A percentile compares a stretch with the other conserved stretches of the same genome.
These are phyloP conservation scores for Trachurus trachurus DNA, from an alignment of 2,797 vertebrate species.

Conservation along the genomic window DNA sequence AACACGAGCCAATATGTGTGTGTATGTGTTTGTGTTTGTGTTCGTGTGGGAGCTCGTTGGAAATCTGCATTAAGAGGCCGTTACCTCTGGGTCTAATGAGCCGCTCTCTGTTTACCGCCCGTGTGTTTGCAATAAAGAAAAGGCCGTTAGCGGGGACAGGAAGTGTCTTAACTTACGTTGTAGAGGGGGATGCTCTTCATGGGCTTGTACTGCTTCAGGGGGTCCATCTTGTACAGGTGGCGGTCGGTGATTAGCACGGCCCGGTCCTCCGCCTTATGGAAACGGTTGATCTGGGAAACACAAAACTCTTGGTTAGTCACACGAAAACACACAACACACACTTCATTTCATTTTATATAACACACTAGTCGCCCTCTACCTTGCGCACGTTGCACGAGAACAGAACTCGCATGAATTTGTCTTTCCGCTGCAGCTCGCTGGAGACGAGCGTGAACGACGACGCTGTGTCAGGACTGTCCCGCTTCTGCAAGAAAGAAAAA, in stretches of 20 bases:
- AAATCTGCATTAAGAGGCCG: background rate
- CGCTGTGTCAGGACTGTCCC: slow-evolving; percentile 88
- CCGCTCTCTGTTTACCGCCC: background rate
- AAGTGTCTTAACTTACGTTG: slow-evolving; percentile 88
- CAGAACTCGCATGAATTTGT: slow-evolving; percentile 98
- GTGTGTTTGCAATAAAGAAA: background rate
- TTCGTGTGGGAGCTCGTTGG: background rate
- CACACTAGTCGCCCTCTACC: slow-evolving; percentile 78
- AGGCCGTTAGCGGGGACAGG: background rate
- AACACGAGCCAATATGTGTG: background rate
- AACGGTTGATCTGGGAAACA: slow-evolving; percentile 93
- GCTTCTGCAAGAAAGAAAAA: slow-evolving; percentile 84
- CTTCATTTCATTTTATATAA: too few species aligned
- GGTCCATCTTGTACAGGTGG: slow-evolving; percentile 99
- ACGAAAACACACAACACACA: slow-evolving; percentile 16
- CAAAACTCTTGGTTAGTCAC: slow-evolving; percentile 63
- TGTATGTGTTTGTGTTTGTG: too few species aligned
- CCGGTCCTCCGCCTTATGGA: slow-evolving; percentile 94
- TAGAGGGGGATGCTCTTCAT: slow-evolving; percentile 98
- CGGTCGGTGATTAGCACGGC: slow-evolving; percentile 96
- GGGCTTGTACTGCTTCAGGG: slow-evolving; percentile 94
- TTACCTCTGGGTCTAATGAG: background rate
- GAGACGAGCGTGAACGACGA: slow-evolving; percentile 91
- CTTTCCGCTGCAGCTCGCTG: slow-evolving; percentile 95
- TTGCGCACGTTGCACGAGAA: slow-evolving; percentile 98